Base-by-base conservation (phyloP, 1,140 invertebrate species). In the Drosophila takahashii region DNA sequence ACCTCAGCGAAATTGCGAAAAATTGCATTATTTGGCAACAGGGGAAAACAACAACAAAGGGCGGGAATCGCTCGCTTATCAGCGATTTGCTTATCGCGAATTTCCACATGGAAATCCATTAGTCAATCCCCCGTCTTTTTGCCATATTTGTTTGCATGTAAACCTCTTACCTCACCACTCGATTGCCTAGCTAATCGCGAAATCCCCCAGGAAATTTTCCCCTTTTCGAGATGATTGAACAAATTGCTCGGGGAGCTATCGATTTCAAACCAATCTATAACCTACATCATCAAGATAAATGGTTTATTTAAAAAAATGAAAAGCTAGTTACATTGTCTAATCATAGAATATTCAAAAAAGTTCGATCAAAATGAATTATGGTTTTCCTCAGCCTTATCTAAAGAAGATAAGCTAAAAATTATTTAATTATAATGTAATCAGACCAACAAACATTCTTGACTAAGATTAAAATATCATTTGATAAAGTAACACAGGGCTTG, bases 101-200 rank as follows among this genome's bases (percentile, higher is more conserved):
- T 61, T 61, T 61, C 37, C 42, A 76, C 56, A 64, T 77, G 66
- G 56, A 57, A 66, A 76, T 67, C 65, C 84, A 89, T 87, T 89
- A 83, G 67, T 27, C 60, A 70, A 62, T 56, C 57, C 66, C 54
- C 47, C 8, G 54, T 54, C 37, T 58, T 59, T 42, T 44, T 45
- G 36, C 29, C 51, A 47, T 65, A 66, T 48, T 66, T 66, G 15
- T 58, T 58, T 56, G 27, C 51, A 13, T 70, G 34, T 54, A 60
- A 70, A 34, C 59, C 59, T 58, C 47, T 69, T 70, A 70, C 64
- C 66, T 61, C 29, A 42, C 69, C 65, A 89, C 87, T 78, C 70
- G 47, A 86, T 87, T 86, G 54, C 53, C 52, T 53, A 42, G 42
- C 72, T 79, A 84, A 89, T 89, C 79, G 62, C 64, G 71, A 72